Conservation (phyloP, 2,797 vertebrate species). For the Cottoperca gobio region DNA sequence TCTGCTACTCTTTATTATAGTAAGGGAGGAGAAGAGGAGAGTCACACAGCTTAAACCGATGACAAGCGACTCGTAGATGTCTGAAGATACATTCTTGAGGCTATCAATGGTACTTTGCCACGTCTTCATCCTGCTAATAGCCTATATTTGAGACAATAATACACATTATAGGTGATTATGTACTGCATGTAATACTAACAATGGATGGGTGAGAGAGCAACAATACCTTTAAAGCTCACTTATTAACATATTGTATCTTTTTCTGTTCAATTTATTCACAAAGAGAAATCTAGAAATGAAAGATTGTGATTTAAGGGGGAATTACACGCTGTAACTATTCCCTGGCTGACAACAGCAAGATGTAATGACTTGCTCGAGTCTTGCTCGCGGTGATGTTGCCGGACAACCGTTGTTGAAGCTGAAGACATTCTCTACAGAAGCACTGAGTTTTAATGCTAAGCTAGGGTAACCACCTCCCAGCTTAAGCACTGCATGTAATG, state of each 20-base stretch:
- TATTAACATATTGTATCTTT: no score
- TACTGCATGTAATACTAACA: background rate
- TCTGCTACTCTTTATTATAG: constrained; percentile 22
- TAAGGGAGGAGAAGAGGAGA: constrained; percentile 2
- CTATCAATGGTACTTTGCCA: background rate
- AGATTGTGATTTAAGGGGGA: background rate
- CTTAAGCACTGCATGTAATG: background rate
- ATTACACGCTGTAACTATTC: no score
- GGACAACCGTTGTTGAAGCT: background rate
- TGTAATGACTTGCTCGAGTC: background rate
- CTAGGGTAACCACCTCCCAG: background rate
- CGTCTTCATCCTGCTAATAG: background rate
- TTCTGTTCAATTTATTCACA: background rate
- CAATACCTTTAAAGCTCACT: background rate
- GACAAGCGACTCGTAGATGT: constrained; percentile 16
- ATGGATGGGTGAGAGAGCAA: background rate
- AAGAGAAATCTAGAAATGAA: background rate
- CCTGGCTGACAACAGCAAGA: no score
- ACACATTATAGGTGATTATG: background rate
- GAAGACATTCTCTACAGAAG: background rate
- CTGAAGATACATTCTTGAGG: constrained; percentile 23
- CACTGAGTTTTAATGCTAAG: background rate
- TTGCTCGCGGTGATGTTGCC: background rate
- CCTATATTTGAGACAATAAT: background rate
- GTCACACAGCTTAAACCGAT: background rate